Evolutionary conservation across 2,797 vertebrate genomes (phyloP).

Genomic region (Tapera naevia): DNA sequence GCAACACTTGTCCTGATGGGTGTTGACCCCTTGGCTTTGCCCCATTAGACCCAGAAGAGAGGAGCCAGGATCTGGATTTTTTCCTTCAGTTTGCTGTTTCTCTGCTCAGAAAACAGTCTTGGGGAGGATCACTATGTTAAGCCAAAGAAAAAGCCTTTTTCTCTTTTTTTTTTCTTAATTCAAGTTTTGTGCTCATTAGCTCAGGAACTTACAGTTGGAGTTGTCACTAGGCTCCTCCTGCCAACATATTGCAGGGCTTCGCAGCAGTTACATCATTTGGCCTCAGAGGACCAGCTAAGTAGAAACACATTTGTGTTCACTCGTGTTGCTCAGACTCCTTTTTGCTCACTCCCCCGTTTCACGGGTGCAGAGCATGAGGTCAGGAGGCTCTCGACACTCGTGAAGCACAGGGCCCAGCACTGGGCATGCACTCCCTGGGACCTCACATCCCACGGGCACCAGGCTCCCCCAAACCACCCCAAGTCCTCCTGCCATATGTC

Average conservation of each 20-base stretch:
- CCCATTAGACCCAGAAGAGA: not conserved
- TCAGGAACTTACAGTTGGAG: constrained; percentile 66
- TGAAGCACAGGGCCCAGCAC: not conserved
- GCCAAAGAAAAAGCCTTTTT: not conserved
- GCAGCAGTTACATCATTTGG: constrained; percentile 58
- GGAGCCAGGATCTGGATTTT: not conserved
- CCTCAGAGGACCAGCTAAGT: constrained; percentile 52
- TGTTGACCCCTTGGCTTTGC: not conserved
- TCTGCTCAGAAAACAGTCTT: not conserved
- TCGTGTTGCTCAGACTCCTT: not conserved
- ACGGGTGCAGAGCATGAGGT: not conserved
- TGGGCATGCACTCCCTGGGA: rapidly evolving
- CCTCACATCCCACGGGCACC: rapidly evolving
- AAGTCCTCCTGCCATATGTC: not conserved
- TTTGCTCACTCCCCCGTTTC: rapidly evolving
- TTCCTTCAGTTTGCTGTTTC: not conserved
- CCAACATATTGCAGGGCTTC: constrained; percentile 36
- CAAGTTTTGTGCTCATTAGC: constrained; percentile 51
- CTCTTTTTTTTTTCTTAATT: not conserved
- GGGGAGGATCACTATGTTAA: not conserved
- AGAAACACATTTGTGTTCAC: constrained; percentile 54
- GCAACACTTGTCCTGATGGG: rapidly evolving
- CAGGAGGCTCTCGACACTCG: not conserved
- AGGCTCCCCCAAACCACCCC: not conserved
- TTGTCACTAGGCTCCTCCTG: constrained; percentile 34